phyloP scores from a whole-genome alignment of 2,113 vertebrate genomes.

The Crocuta crocuta region DNA sequence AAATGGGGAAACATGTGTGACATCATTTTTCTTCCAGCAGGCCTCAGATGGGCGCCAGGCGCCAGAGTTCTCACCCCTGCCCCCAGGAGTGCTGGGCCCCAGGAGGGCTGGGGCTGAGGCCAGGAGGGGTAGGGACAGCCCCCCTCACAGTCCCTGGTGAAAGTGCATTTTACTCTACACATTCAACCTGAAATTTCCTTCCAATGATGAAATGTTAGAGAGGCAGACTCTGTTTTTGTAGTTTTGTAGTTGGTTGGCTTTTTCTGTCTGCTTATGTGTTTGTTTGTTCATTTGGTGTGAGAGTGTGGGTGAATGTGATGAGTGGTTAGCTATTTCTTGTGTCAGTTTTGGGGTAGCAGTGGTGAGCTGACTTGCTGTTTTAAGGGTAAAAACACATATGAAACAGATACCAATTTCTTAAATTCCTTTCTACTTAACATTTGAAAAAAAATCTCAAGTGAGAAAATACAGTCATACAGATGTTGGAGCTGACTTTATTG shows the following conservation, averaged over 20 bases:
- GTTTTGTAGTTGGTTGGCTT: neutral
- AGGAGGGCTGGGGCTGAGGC: neutral
- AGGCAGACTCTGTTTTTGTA: slow-evolving; percentile 10
- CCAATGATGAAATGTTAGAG: neutral
- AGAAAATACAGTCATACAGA: slow-evolving; percentile 40
- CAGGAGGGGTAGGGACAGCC: neutral
- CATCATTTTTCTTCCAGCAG: slow-evolving; percentile 66
- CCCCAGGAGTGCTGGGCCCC: slow-evolving; percentile 33
- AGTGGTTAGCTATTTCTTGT: slow-evolving; percentile 34
- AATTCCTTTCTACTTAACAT: slow-evolving; percentile 37
- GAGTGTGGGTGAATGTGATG: neutral
- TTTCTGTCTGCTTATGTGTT: neutral
- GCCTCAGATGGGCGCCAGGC: slow-evolving; percentile 71
- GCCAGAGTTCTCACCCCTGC: slow-evolving; percentile 48
- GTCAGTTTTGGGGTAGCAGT: neutral
- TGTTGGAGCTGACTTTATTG: neutral
- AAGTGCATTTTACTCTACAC: neutral
- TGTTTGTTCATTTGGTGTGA: slow-evolving; percentile 21
- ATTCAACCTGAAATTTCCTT: neutral
- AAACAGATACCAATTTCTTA: slow-evolving; percentile 61
- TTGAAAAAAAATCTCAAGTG: slow-evolving; percentile 30
- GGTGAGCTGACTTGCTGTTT: slow-evolving; percentile 23
- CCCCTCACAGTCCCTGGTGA: neutral
- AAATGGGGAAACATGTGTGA: slow-evolving; percentile 19
- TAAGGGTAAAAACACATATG: slow-evolving; percentile 16